These are phyloP conservation scores for Perca schrenkii DNA, from an alignment of 2,113 vertebrate species.

Conservation along the genomic window DNA sequence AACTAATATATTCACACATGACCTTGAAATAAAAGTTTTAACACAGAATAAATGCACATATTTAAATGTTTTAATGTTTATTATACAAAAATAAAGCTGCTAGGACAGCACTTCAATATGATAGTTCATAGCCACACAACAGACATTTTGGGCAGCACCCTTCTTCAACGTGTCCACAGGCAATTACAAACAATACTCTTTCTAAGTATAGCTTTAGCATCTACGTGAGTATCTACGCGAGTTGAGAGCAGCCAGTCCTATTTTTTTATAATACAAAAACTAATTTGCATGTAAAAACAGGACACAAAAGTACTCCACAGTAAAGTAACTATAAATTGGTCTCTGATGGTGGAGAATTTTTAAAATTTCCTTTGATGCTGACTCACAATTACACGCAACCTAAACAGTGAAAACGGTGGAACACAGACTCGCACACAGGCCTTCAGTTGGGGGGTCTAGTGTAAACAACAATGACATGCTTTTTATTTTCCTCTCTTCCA, in stretches of 20 bases:
- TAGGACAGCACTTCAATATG: no score
- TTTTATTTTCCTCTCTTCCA: conserved; percentile 66
- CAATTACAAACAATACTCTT: no score
- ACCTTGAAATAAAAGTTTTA: background rate
- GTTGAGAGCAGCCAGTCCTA: no score
- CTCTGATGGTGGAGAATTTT: conserved; percentile 53
- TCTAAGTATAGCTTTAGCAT: no score
- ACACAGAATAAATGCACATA: no score
- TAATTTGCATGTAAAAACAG: conserved; percentile 19
- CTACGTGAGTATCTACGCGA: no score
- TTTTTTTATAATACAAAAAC: background rate
- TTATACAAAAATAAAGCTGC: no score
- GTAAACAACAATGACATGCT: conserved; percentile 69
- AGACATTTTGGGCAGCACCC: no score
- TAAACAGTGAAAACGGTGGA: conserved; percentile 62
- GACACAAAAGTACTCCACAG: conserved; percentile 1
- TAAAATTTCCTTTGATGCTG: conserved; percentile 57
- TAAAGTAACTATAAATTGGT: conserved; percentile 41
- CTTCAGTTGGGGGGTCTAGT: conserved; percentile 42
- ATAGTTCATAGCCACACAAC: no score
- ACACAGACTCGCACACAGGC: conserved; percentile 49
- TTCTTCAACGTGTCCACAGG: no score
- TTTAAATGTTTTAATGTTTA: no score
- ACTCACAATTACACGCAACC: conserved; percentile 48
- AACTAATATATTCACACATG: background rate